These are phyloP conservation scores for Agelastica alni DNA, from an alignment of 2,888 invertebrate species.

Conservation along the genomic window DNA sequence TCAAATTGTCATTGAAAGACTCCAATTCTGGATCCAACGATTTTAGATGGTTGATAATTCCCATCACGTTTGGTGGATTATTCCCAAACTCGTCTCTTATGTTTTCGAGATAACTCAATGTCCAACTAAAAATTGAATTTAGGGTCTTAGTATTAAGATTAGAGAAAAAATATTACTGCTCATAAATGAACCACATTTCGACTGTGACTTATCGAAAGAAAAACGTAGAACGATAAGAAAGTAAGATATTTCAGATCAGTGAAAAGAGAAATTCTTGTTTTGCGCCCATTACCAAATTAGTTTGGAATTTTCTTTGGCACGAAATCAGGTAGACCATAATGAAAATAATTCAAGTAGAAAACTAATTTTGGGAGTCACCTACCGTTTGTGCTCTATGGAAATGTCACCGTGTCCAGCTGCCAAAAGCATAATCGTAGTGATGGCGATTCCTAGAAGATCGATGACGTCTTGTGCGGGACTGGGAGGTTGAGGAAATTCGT, in stretches of 20 bases:
- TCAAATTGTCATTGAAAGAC: conserved; percentile 15
- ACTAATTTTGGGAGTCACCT: too few species aligned
- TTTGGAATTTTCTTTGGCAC: too few species aligned
- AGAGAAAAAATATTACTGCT: too few species aligned
- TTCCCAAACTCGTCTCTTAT: conserved; percentile 34
- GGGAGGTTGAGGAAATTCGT: conserved; percentile 11
- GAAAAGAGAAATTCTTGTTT: too few species aligned
- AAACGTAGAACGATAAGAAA: too few species aligned
- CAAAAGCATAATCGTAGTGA: conserved; percentile 29
- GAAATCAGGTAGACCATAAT: too few species aligned
- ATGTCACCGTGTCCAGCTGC: conserved; percentile 27
- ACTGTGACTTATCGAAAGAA: too few species aligned
- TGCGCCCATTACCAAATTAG: too few species aligned
- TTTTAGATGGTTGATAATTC: conserved; percentile 34
- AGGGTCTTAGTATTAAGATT: too few species aligned
- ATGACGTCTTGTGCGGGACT: conserved; percentile 38
- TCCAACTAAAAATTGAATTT: conserved; percentile 32
- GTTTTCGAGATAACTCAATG: conserved; percentile 31
- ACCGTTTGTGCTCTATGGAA: conserved; percentile 20
- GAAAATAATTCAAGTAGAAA: too few species aligned
- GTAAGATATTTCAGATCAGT: too few species aligned
- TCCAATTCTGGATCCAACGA: conserved; percentile 13
- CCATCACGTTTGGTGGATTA: conserved; percentile 32
- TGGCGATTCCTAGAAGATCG: conserved; percentile 36
- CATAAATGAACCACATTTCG: too few species aligned